Evolutionary conservation across 2,797 vertebrate genomes (phyloP), one percentile per base, ranked within the genome.

Genomic region (Meda fulgida): DNA sequence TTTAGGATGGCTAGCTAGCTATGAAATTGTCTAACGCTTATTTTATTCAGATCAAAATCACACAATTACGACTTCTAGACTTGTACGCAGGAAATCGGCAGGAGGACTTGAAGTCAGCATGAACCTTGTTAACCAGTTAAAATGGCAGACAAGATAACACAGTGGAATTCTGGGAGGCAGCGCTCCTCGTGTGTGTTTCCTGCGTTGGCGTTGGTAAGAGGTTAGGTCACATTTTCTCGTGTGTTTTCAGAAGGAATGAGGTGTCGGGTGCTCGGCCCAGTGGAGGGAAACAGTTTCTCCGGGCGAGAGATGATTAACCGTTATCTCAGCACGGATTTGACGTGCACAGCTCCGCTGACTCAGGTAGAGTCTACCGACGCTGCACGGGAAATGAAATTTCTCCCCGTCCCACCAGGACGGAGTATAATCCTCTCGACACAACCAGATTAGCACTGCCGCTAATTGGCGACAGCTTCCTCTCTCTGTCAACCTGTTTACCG

Each of bases 221-320:
- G 34, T 73, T 43, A 65, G 81, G 81, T 83, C 81, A 75, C 40
- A 75, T 73, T 51, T 83, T 66, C 81, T 51, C 8, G 31, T 51
- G 23, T 83, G 58, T 91, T 65, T 83, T 51, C 53, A 63, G 53
- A 82, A 73, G 69, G 53, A 73, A 19, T 75, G 40, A 83, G 36
- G 81, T 16, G 6, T 48, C 13, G 55, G 58, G 55, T 34, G 70
- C 96, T 95, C 95, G 91, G 95, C 96, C 95, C 95, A 96, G 97
- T 97, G 97, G 96, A 96, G 94, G 96, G 96, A 97, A 97, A 98
- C 98, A 97, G 97, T 97, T 97, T 98, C 96, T 97, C 94, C 93
- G 94, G 95, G 96, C 97, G 96, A 97, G 96, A 97, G 97, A 98
- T 97, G 97, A 99, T 99, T 97, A 97, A 96, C 97, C 93, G 95